Base-by-base conservation (phyloP, 1,140 invertebrate genomes). In the Camponotus floridanus region DNA sequence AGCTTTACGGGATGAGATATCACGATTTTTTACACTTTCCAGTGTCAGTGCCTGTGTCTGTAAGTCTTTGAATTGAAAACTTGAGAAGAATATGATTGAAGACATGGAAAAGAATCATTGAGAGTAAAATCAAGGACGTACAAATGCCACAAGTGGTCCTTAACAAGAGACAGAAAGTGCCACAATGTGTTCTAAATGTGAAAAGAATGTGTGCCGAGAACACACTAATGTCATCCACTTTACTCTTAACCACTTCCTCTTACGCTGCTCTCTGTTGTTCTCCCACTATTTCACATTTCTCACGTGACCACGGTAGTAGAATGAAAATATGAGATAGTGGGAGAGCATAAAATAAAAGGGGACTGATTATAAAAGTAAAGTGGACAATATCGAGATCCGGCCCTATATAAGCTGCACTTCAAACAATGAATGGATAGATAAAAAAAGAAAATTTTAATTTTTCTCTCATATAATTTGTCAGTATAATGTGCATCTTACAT, bases 301-400 rank as follows among this genome's bases (percentile, higher is more conserved):
- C 48, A 51, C 48, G 48, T 51, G 48, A 51, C 48, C 15, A 18
- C 13, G 48, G 9, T 51, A 51, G 5, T 1, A 39, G 11, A 51
- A 51, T 51, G 48, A 5, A 61, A 61, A 18, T 15, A 33, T 21
- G 4, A 74, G 26, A 55, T 36, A 18, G 7, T 18, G 33, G 18
- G 59, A 26, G 71, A 74, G n/a, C 36, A 33, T 33, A 36, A 59
- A 11, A 33, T 7, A 11, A 74, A 13, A 42, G 33, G 55, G 36
- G 55, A 42, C n/a, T 42, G 71, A 74, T 73, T 73, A 26, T 26
- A 61, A 57, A 74, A 26, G 8, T 71, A 51, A 71, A 71, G 33
- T 61, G 11, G 55, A 59, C 55, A 42, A 59, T 39, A 61, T 21
- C 9, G 9, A n/a, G 33, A 57, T 15, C 4, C 15, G 42, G 42